A percentile compares a stretch with the other conserved stretches of the same genome.
These are phyloP conservation scores for Acholoe squamosa DNA, from an alignment of 2,888 invertebrate genomes.

Conservation along the genomic window DNA sequence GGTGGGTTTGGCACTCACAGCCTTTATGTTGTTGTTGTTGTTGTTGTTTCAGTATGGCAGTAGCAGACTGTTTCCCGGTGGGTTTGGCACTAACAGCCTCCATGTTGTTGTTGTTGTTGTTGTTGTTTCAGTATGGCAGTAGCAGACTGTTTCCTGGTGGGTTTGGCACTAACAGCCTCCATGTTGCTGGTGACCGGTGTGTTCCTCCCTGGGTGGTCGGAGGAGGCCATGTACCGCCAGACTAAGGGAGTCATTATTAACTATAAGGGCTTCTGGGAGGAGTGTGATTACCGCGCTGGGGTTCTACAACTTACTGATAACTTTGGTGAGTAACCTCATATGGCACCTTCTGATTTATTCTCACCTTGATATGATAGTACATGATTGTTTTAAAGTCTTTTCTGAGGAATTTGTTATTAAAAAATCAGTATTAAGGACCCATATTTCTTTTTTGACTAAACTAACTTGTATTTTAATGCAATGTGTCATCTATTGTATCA, in stretches of 20 bases:
- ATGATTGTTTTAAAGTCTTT: too few relatives aligned
- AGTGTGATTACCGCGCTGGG: constrained; percentile 28
- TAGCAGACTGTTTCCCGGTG: constrained; percentile 1
- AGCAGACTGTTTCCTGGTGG: constrained; percentile 1
- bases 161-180: background rate
- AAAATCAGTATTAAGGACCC: too few relatives aligned
- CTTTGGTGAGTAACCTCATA: constrained; percentile 40
- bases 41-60: too few relatives aligned
- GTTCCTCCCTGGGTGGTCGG: constrained; percentile 35
- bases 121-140: too few relatives aligned
- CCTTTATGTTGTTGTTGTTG: background rate
- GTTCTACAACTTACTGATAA: constrained; percentile 4
- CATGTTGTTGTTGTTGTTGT: too few relatives aligned
- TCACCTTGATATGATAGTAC: too few relatives aligned
- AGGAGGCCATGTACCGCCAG: background rate
- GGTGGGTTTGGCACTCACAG: constrained; percentile 3
- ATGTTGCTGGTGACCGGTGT: constrained; percentile 3
- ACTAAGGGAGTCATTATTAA: background rate
- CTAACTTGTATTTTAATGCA: too few relatives aligned
- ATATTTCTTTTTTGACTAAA: too few relatives aligned
- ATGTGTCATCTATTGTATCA: too few relatives aligned
- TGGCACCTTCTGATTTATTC: too few relatives aligned
- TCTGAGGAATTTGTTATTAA: too few relatives aligned
- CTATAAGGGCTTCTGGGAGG: constrained; percentile 38
- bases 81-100: background rate